Conservation (phyloP, 2,888 invertebrate species). For the Xanthia icteritia region DNA sequence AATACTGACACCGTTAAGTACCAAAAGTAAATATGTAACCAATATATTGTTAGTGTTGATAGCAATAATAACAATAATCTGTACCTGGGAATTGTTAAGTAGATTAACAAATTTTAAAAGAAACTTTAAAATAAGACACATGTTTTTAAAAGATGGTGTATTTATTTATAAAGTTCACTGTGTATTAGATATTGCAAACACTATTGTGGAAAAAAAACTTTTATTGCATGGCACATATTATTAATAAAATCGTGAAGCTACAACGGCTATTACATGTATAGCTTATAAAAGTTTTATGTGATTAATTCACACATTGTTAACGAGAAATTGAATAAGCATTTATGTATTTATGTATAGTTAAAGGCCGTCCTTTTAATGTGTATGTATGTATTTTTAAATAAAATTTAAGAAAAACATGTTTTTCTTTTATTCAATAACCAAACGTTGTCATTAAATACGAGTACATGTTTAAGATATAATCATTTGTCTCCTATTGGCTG, state of each 20-base stretch:
- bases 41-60: conserved; percentile 51
- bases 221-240: conserved; percentile 23
- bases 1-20: conserved; percentile 47
- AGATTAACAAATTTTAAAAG: conserved; percentile 53
- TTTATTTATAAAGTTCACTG: conserved; percentile 34
- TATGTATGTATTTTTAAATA: conserved; percentile 69
- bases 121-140: conserved; percentile 44
- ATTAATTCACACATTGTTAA: conserved; percentile 57
- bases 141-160: conserved; percentile 41
- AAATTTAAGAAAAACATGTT: conserved; percentile 41
- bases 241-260: conserved; percentile 37
- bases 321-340: conserved; percentile 63
- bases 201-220: conserved; percentile 36
- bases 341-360: conserved; percentile 65
- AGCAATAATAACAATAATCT: conserved; percentile 53
- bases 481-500: neutral
- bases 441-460: neutral
- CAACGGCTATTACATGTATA: conserved; percentile 41
- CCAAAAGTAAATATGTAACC: conserved; percentile 60
- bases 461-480: neutral
- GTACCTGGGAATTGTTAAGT: conserved; percentile 61
- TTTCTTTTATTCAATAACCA: conserved; percentile 5
- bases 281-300: conserved; percentile 56
- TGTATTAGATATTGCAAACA: conserved; percentile 41
- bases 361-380: conserved; percentile 62